Percentiles rank a stretch among this genome's conserved stretches.
These are phyloP conservation scores for Cyrtodaria siliqua DNA, from an alignment of 2,888 invertebrate species.

Conservation along the genomic window DNA sequence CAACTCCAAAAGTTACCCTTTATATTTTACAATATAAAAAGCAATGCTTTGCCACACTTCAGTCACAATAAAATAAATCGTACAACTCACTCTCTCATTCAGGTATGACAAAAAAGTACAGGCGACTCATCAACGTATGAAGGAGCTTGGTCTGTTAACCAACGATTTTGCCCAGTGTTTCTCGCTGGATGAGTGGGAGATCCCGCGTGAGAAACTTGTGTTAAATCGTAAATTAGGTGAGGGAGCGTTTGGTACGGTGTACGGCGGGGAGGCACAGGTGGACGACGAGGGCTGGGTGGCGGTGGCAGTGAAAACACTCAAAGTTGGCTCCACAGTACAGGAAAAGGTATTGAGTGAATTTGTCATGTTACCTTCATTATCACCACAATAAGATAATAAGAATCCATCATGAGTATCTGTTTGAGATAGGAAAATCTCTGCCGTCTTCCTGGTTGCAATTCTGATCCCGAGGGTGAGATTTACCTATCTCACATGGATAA, in stretches of 20 bases:
- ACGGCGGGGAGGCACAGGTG: conserved; percentile 94
- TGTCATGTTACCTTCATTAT: no score
- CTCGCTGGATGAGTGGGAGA: conserved; percentile 94
- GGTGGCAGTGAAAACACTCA: conserved; percentile 92
- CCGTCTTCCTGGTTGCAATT: no score
- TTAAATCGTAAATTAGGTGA: conserved; percentile 89
- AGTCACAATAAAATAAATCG: no score
- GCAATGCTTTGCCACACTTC: no score
- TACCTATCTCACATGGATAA: no score
- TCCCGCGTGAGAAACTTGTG: conserved; percentile 93
- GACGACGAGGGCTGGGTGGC: conserved; percentile 90
- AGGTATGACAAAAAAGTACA: conserved; percentile 90
- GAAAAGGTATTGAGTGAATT: conserved; percentile 88
- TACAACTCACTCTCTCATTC: no score
- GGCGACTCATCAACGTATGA: conserved; percentile 90
- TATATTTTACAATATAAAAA: no score
- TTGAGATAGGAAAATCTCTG: no score
- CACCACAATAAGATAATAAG: no score
- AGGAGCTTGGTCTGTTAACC: conserved; percentile 89
- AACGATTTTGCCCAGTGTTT: conserved; percentile 86
- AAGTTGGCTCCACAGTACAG: conserved; percentile 93
- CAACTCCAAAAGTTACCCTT: no score
- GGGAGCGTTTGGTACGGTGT: conserved; percentile 97
- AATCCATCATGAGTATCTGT: no score
- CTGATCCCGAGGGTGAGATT: no score